A percentile compares a stretch with the other conserved stretches of the same genome.
These are phyloP conservation scores for Protophormia terraenovae DNA, from an alignment of 2,888 invertebrate genomes.

Conservation along the genomic window DNA sequence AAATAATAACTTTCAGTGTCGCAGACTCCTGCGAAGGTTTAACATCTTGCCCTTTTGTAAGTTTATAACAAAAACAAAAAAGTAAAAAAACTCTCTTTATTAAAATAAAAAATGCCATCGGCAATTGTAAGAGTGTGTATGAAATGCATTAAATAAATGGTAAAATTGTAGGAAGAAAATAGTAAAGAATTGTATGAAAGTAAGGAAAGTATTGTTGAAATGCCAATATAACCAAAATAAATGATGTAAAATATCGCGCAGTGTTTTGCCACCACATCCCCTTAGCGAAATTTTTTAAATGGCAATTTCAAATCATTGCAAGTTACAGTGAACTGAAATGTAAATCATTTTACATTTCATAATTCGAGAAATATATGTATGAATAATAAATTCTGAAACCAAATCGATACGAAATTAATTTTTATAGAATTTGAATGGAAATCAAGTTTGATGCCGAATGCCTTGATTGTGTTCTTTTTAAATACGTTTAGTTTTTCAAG, in stretches of 20 bases:
- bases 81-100: conserved; percentile 39
- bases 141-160: conserved; percentile 55
- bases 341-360: too few species aligned
- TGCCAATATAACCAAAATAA: conserved; percentile 63
- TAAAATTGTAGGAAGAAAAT: conserved; percentile 15
- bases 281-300: neutral
- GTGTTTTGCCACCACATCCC: neutral
- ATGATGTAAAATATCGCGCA: conserved; percentile 53
- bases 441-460: neutral
- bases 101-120: conserved; percentile 51
- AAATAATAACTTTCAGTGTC: conserved; percentile 15
- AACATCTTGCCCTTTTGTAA: conserved; percentile 53
- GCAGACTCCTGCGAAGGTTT: conserved; percentile 36
- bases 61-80: conserved; percentile 24
- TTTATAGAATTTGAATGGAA: too few species aligned
- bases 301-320: neutral
- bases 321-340: neutral
- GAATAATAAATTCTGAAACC: too few species aligned
- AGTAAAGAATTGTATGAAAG: neutral
- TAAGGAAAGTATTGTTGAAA: conserved; percentile 43
- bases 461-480: too few species aligned
- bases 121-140: conserved; percentile 14
- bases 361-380: too few species aligned
- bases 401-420: too few species aligned
- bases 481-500: neutral